Percentiles rank a stretch among this genome's conserved stretches.
Conservation (phyloP, 2,797 vertebrate species). For the Aythya fuligula region DNA sequence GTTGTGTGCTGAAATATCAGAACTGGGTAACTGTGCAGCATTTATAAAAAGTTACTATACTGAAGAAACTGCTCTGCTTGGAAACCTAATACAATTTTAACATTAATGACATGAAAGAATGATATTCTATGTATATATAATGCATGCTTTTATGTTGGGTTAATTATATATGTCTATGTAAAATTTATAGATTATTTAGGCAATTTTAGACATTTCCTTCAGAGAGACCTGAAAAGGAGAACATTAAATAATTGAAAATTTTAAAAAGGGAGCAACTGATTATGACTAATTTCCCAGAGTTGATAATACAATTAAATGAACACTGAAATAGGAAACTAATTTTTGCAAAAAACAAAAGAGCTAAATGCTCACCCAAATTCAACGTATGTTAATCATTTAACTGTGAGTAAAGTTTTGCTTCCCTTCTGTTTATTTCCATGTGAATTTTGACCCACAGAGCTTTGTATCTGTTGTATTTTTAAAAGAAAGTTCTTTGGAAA, state of each 20-base stretch:
- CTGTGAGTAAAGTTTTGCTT: background rate
- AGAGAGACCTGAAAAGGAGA: background rate
- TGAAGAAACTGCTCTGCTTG: background rate
- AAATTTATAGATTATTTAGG: background rate
- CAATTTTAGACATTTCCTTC: background rate
- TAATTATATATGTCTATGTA: too few relatives aligned
- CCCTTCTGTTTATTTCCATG: background rate
- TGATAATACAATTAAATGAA: background rate
- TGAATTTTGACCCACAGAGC: background rate
- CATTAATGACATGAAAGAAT: background rate
- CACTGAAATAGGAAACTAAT: background rate
- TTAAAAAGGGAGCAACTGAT: background rate
- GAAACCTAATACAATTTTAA: background rate
- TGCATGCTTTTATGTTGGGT: background rate
- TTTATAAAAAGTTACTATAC: background rate
- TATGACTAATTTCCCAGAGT: background rate
- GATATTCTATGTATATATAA: background rate
- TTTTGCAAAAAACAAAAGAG: background rate
- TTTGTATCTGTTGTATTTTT: background rate
- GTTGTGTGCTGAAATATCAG: background rate
- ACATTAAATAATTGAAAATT: background rate
- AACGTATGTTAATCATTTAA: background rate
- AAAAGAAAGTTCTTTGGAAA: background rate
- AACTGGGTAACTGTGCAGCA: background rate
- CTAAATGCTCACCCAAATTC: rapidly evolving